A percentile compares a stretch with the other conserved stretches of the same genome.
Evolutionary conservation across 2,797 vertebrate genomes (phyloP).

Genomic region (Brotula barbata): DNA sequence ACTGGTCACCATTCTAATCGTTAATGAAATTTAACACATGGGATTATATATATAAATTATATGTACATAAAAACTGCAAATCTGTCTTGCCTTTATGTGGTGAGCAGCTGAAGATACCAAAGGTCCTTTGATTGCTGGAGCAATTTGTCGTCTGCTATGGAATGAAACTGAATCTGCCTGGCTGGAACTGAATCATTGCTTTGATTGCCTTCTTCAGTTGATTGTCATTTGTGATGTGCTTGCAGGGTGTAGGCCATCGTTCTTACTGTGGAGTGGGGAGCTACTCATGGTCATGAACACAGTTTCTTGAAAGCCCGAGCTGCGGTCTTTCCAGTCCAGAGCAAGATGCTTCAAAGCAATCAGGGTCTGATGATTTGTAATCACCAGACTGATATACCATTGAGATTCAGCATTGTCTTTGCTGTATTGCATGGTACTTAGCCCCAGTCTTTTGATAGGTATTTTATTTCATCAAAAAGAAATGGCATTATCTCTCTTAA

Average conservation of each 20-base stretch:
- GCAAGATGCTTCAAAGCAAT: slow-evolving; percentile 59
- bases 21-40: too few species aligned
- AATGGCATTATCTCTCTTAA: slow-evolving; percentile 67
- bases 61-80: too few species aligned
- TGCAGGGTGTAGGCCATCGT: not conserved
- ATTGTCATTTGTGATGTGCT: slow-evolving; percentile 50
- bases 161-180: slow-evolving; percentile 41
- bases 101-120: slow-evolving; percentile 1
- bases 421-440: slow-evolving; percentile 29
- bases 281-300: slow-evolving; percentile 34
- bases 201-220: slow-evolving; percentile 51
- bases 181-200: slow-evolving; percentile 33
- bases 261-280: slow-evolving; percentile 23
- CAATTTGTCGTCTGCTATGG: slow-evolving; percentile 32
- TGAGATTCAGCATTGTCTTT: slow-evolving; percentile 59
- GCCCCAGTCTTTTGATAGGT: not conserved
- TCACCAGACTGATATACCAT: slow-evolving; percentile 53
- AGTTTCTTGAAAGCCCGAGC: slow-evolving; percentile 49
- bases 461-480: slow-evolving; percentile 70
- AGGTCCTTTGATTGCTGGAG: slow-evolving; percentile 54
- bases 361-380: slow-evolving; percentile 64
- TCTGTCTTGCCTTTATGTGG: slow-evolving; percentile 37
- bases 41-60: too few species aligned
- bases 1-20: too few species aligned
- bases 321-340: slow-evolving; percentile 46